A percentile compares a stretch with the other conserved stretches of the same genome.
phyloP scores from a whole-genome alignment of 23 tunicate genomes.

The Trididemnum clinides region DNA sequence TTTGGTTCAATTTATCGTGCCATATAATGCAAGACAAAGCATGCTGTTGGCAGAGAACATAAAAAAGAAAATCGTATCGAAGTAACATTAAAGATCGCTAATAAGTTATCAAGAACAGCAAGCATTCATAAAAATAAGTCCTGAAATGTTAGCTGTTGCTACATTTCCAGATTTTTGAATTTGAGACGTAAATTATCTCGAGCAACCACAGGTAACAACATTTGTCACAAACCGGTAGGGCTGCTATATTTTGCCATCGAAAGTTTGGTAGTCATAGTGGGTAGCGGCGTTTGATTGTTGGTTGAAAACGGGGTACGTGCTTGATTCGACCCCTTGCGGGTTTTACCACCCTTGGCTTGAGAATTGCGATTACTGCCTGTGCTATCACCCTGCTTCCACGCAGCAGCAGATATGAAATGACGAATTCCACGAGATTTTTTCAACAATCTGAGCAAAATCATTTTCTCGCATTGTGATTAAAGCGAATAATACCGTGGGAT shows the following conservation, averaged over 20 bases:
- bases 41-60: too few species aligned
- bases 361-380: constrained; percentile 10
- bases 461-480: too few species aligned
- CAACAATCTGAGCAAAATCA: constrained; percentile 47
- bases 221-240: not conserved
- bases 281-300: not conserved
- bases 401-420: constrained; percentile 33
- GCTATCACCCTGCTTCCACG: constrained; percentile 27
- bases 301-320: not conserved
- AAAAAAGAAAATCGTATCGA: too few species aligned
- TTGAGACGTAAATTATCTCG: too few species aligned
- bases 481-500: too few species aligned
- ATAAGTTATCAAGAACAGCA: too few species aligned
- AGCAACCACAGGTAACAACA: not conserved
- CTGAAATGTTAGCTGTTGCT: too few species aligned
- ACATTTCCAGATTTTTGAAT: too few species aligned
- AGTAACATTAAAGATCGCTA: too few species aligned
- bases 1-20: too few species aligned
- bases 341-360: not conserved
- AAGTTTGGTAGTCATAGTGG: not conserved
- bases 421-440: constrained; percentile 32
- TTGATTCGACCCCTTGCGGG: constrained; percentile 16
- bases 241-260: not conserved
- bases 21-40: too few species aligned
- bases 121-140: too few species aligned